Evolutionary conservation across 2,797 vertebrate species (phyloP).

Genomic region (Euphonia xanthogaster): DNA sequence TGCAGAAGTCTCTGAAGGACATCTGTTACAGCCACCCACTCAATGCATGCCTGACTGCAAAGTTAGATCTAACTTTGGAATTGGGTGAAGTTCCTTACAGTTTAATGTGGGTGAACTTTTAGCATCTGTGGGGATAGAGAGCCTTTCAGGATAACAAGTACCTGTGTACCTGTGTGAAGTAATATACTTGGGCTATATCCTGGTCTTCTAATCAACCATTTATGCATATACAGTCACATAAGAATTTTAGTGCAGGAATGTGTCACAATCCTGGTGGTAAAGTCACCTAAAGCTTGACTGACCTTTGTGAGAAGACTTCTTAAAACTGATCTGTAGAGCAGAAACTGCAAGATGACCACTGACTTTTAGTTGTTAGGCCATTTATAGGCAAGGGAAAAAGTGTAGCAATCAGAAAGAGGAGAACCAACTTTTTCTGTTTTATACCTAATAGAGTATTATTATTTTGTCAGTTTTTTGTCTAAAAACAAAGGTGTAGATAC

Average conservation of each 20-base stretch:
- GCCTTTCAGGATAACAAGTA: not conserved
- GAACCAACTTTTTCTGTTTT: not conserved
- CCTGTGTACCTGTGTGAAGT: not conserved
- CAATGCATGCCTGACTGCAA: not conserved
- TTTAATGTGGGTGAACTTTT: not conserved
- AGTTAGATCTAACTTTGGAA: not conserved
- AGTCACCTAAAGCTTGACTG: not conserved
- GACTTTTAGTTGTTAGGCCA: not conserved
- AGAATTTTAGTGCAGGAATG: not conserved
- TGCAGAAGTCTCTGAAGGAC: not conserved
- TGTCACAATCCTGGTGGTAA: not conserved
- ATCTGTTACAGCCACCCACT: not conserved
- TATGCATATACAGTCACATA: not conserved
- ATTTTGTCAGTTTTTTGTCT: not conserved
- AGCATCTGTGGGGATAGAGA: not conserved
- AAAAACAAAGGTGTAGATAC: not conserved
- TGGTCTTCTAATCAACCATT: not conserved
- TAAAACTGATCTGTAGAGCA: not conserved
- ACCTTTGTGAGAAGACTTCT: not conserved
- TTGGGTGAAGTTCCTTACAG: not conserved
- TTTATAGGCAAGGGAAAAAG: fast-evolving
- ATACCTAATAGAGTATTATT: not conserved
- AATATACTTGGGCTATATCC: not conserved
- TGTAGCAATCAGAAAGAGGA: not conserved
- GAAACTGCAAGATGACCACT: not conserved